Conservation (phyloP, 2,888 invertebrate genomes). For the Cinara cedri region DNA sequence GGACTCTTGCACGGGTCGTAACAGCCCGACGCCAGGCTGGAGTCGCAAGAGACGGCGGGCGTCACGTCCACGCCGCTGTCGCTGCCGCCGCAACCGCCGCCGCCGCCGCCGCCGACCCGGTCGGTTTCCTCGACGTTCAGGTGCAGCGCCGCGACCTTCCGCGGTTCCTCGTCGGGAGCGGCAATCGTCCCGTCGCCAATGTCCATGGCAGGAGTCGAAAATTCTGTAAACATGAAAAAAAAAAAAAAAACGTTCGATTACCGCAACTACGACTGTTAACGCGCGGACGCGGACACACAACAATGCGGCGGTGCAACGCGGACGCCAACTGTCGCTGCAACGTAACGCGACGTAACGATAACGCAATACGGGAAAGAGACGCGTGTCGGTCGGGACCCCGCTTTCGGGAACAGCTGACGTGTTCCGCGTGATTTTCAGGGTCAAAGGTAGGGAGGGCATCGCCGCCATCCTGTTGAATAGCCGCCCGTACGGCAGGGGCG, state of each 20-base stretch:
- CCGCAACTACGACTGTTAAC: too few species aligned
- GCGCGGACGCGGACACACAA: too few species aligned
- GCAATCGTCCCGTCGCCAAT: background rate
- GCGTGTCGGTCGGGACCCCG: background rate
- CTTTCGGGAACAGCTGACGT: slow-evolving; percentile 29
- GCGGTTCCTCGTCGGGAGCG: background rate
- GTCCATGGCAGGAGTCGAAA: background rate
- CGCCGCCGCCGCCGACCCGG: slow-evolving; percentile 72
- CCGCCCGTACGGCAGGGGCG: slow-evolving; percentile 29
- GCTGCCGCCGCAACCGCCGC: slow-evolving; percentile 77
- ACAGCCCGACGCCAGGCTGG: slow-evolving; percentile 78
- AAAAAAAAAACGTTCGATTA: background rate
- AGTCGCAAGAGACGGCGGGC: slow-evolving; percentile 67
- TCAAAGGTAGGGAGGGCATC: background rate
- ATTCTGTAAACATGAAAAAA: background rate
- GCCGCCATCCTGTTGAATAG: slow-evolving; percentile 49
- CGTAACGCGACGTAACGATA: too few species aligned
- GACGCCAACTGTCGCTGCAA: too few species aligned
- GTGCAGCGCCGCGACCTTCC: background rate
- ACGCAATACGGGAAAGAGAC: background rate
- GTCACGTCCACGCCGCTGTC: slow-evolving; percentile 73
- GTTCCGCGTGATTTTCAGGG: slow-evolving; percentile 1
- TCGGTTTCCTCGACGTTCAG: slow-evolving; percentile 42
- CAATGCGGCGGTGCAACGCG: too few species aligned
- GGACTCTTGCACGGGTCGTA: slow-evolving; percentile 61